Evolutionary conservation across 2,113 vertebrate genomes (phyloP).

Genomic region (Eurystomus gularis): DNA sequence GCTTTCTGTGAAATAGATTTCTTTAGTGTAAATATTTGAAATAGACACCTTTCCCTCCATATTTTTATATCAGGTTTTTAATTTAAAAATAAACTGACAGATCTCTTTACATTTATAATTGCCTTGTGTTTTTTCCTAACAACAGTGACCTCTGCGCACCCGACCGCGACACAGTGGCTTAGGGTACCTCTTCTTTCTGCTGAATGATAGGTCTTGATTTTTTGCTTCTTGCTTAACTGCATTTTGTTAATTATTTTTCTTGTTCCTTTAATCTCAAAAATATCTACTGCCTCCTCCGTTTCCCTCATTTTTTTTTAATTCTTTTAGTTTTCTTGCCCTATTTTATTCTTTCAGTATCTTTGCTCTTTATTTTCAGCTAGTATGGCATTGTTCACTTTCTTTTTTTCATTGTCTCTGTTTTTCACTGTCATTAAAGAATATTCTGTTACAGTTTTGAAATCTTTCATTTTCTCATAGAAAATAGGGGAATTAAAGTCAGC

Average conservation of each 20-base stretch:
- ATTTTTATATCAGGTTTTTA: not conserved
- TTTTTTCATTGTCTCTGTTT: not conserved
- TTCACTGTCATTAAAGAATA: not conserved
- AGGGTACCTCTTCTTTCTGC: not conserved
- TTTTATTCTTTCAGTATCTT: not conserved
- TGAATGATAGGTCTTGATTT: not conserved
- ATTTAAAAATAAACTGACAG: not conserved
- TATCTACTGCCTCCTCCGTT: not conserved
- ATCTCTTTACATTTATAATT: not conserved
- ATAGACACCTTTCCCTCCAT: not conserved
- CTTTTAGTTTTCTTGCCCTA: not conserved
- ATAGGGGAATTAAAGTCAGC: not conserved
- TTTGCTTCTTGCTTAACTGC: not conserved
- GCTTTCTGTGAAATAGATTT: not conserved
- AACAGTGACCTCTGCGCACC: not conserved
- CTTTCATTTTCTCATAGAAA: not conserved
- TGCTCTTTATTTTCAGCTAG: not conserved
- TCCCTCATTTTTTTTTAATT: rapidly evolving
- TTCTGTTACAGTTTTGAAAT: not conserved
- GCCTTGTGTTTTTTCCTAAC: not conserved
- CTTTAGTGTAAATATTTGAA: slow-evolving; percentile 9
- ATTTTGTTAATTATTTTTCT: not conserved
- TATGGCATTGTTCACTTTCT: not conserved
- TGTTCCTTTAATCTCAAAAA: not conserved
- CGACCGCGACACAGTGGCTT: no score